Evolutionary conservation across 2,797 vertebrate genomes (phyloP).

Genomic region (Pseudocheirus occidentalis): DNA sequence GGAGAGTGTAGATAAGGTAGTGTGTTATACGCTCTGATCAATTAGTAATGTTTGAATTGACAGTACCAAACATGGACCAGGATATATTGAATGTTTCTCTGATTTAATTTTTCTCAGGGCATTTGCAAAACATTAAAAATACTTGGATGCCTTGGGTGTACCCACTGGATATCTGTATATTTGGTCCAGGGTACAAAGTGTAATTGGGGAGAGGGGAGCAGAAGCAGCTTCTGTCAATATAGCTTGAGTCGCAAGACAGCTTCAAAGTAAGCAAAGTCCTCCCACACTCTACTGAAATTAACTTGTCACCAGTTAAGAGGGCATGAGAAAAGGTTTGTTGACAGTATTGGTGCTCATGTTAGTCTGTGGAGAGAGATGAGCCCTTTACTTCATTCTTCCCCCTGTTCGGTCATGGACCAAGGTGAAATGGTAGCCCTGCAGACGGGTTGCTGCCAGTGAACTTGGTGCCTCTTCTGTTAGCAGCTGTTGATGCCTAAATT

Average conservation of each 20-base stretch:
- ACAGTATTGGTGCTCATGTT: not conserved
- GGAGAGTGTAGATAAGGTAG: constrained; percentile 93
- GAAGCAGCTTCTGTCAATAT: not conserved
- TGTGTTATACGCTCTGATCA: constrained; percentile 46
- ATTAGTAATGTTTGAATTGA: not conserved
- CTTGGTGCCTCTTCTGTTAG: constrained; percentile 16
- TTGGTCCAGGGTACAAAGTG: constrained; percentile 2
- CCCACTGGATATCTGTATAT: not conserved
- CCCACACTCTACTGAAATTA: constrained; percentile 19
- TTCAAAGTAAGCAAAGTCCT: constrained; percentile 12
- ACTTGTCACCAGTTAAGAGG: constrained; percentile 27
- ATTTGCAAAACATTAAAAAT: constrained; percentile 31
- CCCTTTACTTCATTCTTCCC: constrained; percentile 15
- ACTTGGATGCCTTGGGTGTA: constrained; percentile 37
- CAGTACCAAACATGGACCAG: not conserved
- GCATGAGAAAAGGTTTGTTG: constrained; percentile 9
- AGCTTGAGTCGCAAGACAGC: constrained; percentile 32
- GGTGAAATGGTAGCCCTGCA: not conserved
- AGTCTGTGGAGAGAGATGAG: not conserved
- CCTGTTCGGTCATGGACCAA: constrained; percentile 32
- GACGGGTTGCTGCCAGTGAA: constrained; percentile 33
- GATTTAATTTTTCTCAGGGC: not conserved
- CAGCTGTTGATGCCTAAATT: not conserved
- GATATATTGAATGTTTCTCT: constrained; percentile 23
- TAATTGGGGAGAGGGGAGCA: constrained; percentile 18